A percentile compares a stretch with the other conserved stretches of the same genome.
phyloP scores from a whole-genome alignment of 2,113 vertebrate species.

The Marmota monax region DNA sequence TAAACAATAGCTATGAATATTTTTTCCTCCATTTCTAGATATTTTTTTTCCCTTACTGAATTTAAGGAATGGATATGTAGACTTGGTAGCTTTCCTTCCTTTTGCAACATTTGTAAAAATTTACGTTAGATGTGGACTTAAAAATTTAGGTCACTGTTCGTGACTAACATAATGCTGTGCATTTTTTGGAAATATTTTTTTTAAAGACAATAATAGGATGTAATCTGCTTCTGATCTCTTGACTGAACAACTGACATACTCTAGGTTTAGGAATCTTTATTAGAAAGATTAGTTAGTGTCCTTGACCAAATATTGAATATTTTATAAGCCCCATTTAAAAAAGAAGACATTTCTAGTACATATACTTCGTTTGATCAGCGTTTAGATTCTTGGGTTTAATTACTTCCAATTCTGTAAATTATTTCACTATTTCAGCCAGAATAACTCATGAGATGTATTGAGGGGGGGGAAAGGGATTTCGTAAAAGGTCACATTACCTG shows the following conservation, averaged over 20 bases:
- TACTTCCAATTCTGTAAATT: slow-evolving; percentile 79
- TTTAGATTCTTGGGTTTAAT: slow-evolving; percentile 80
- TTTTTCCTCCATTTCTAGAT: neutral
- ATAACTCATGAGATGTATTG: slow-evolving; percentile 17
- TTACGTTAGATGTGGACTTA: slow-evolving; percentile 61
- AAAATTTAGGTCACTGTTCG: slow-evolving; percentile 75
- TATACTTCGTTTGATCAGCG: slow-evolving; percentile 70
- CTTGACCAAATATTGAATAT: slow-evolving; percentile 79
- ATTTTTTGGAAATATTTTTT: slow-evolving; percentile 74
- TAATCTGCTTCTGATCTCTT: slow-evolving; percentile 73
- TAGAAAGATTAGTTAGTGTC: slow-evolving; percentile 71
- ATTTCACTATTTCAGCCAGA: slow-evolving; percentile 80
- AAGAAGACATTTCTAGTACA: slow-evolving; percentile 69
- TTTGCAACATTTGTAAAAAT: slow-evolving; percentile 76
- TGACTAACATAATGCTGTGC: neutral
- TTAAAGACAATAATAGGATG: slow-evolving; percentile 59
- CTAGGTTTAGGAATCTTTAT: slow-evolving; percentile 76
- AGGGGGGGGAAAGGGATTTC: slow-evolving; percentile 12
- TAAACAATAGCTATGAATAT: slow-evolving; percentile 85
- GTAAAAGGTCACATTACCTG: slow-evolving; percentile 65
- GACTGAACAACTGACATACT: slow-evolving; percentile 64
- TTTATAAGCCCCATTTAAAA: slow-evolving; percentile 78
- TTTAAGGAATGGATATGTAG: slow-evolving; percentile 64
- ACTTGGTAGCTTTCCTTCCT: slow-evolving; percentile 78
- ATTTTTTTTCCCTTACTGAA: slow-evolving; percentile 71